Conservation (phyloP, 2,113 vertebrate species). For the Chaenogobius annularis region DNA sequence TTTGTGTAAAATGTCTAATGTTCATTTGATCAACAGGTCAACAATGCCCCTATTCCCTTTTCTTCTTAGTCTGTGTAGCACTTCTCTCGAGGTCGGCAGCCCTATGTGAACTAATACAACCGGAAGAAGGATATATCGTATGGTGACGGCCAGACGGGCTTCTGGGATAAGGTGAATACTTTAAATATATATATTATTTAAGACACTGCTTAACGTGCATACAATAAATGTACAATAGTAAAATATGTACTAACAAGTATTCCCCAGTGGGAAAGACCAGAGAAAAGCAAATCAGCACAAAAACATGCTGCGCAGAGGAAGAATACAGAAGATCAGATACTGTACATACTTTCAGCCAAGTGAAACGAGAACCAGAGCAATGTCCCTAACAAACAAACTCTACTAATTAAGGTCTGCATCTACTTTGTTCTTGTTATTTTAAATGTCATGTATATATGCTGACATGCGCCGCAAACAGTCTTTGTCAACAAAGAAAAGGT, state of each 20-base stretch:
- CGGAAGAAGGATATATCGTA: too few species aligned
- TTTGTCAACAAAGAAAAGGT: background rate
- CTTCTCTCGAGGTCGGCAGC: too few species aligned
- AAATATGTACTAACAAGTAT: constrained; percentile 1
- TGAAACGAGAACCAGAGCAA: constrained; percentile 31
- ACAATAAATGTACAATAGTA: background rate
- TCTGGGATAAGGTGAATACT: too few species aligned
- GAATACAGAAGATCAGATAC: constrained; percentile 15
- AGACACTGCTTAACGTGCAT: background rate
- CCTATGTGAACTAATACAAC: too few species aligned
- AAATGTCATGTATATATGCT: background rate
- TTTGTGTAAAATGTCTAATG: too few species aligned
- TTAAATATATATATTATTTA: constrained; percentile 22
- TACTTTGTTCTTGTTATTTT: constrained; percentile 9
- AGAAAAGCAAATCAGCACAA: constrained; percentile 17
- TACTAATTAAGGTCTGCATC: constrained; percentile 21
- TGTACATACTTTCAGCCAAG: constrained; percentile 15
- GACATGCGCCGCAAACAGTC: background rate
- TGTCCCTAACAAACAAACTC: constrained; percentile 13
- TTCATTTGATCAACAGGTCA: too few species aligned
- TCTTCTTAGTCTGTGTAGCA: too few species aligned
- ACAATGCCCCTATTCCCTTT: too few species aligned
- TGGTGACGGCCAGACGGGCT: too few species aligned
- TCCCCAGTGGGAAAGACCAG: constrained; percentile 1
- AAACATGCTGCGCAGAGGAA: constrained; percentile 32